Percentiles rank a stretch among this genome's conserved stretches.
These are phyloP conservation scores for Brachionus calyciflorus DNA, from an alignment of 1,140 invertebrate genomes.

Conservation along the genomic window DNA sequence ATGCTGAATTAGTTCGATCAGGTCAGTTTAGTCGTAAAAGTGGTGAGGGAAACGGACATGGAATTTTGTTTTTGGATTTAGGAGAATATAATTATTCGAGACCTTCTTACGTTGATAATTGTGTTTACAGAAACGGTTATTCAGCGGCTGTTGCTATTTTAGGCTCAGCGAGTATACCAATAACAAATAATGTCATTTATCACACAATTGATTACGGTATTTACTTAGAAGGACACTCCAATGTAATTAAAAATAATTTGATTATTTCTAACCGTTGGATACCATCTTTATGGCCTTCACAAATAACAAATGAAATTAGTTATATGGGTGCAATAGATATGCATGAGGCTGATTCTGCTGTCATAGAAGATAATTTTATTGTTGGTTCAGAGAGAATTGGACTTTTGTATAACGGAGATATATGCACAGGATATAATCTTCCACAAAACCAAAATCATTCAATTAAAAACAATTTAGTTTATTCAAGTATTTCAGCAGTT, in stretches of 20 bases:
- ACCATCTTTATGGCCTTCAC: slow-evolving; percentile 44
- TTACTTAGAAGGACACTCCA: not conserved
- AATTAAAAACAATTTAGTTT: slow-evolving; percentile 50
- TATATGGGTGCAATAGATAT: slow-evolving; percentile 52
- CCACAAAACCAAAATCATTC: not conserved
- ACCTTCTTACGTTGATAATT: not conserved
- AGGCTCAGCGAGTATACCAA: slow-evolving; percentile 17
- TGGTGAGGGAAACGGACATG: slow-evolving; percentile 5
- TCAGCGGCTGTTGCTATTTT: slow-evolving; percentile 18
- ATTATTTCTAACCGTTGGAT: slow-evolving; percentile 50
- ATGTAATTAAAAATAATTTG: slow-evolving; percentile 51
- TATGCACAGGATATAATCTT: not conserved
- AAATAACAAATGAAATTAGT: slow-evolving; percentile 49
- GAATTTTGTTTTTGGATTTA: slow-evolving; percentile 10
- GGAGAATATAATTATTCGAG: slow-evolving; percentile 37
- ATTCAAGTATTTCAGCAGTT: not conserved
- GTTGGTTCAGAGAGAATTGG: slow-evolving; percentile 52
- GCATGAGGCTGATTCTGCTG: slow-evolving; percentile 48
- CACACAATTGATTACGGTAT: slow-evolving; percentile 38
- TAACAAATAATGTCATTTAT: slow-evolving; percentile 42
- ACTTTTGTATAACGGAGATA: slow-evolving; percentile 50
- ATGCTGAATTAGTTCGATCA: too few species aligned
- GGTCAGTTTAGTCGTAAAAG: too few species aligned
- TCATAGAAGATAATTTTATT: slow-evolving; percentile 52
- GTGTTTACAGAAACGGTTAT: slow-evolving; percentile 10